These are phyloP conservation scores for Steromphala cineraria DNA, from an alignment of 2,888 invertebrate genomes.

Conservation along the genomic window DNA sequence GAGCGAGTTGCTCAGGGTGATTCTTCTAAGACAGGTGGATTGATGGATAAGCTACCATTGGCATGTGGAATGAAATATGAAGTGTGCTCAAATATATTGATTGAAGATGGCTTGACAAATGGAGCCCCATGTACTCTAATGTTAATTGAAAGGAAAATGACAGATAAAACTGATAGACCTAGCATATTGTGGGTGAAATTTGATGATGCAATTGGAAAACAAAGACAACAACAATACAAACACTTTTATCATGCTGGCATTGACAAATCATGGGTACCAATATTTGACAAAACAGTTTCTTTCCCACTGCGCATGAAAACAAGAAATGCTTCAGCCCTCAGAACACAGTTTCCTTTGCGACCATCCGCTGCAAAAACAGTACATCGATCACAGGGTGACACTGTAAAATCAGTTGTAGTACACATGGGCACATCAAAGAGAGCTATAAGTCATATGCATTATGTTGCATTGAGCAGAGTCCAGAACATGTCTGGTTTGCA, in stretches of 20 bases:
- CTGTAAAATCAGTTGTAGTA: constrained; percentile 19
- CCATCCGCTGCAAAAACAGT: constrained; percentile 32
- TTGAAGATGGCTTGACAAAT: constrained; percentile 45
- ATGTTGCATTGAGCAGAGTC: constrained; percentile 31
- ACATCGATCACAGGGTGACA: constrained; percentile 35
- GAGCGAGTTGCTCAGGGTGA: background rate
- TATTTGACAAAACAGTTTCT: background rate
- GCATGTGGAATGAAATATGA: constrained; percentile 33
- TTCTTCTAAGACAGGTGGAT: constrained; percentile 26
- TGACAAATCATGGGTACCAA: constrained; percentile 30
- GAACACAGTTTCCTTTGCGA: constrained; percentile 33
- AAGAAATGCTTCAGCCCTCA: constrained; percentile 7
- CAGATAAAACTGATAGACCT: constrained; percentile 10
- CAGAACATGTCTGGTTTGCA: constrained; percentile 19
- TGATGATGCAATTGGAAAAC: constrained; percentile 22
- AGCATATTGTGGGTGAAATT: constrained; percentile 30
- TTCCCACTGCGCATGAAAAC: constrained; percentile 21
- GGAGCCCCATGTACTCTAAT: constrained; percentile 38
- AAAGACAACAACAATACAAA: constrained; percentile 11
- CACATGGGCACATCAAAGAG: constrained; percentile 19
- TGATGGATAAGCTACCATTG: constrained; percentile 23
- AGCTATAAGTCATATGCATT: constrained; percentile 28
- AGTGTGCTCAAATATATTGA: constrained; percentile 36
- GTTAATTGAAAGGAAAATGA: constrained; percentile 18
- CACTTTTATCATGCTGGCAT: constrained; percentile 13